Evolutionary conservation across 2,888 invertebrate genomes (phyloP), one percentile per base, ranked within the genome.

Genomic region (Hetaerina titia): DNA sequence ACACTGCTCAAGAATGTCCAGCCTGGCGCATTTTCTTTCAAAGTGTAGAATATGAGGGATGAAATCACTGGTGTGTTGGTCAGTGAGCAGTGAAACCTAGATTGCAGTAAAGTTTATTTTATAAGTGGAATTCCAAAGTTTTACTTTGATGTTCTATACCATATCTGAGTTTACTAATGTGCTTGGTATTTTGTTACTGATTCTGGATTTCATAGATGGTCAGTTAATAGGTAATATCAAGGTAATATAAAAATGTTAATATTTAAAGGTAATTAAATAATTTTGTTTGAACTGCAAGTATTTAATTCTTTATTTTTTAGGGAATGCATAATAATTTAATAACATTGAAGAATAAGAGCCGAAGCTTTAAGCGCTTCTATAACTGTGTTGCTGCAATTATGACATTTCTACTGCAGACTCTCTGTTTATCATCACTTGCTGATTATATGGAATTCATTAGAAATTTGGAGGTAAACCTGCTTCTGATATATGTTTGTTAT

Each of bases 321-420:
- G 98, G 98, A 0, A 97, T 97, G 95, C 98, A 98, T 96, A 98
- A 97, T 96, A 98, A 97, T 95, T 97, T 97, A 95, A 97, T 98
- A 95, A 98, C 98, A 0, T 98, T 98, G 95, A 97, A 98, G 0
- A 97, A 97, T 92, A 98, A 98, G 95, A 97, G 97, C 31, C 97
- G 97, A 22, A 97, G 98, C 96, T 97, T 98, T 96, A 98, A 97
- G 96, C 98, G 98, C 89, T 99, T 99, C 96, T 99, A 98, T 96
- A 98, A 99, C 96, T 98, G 98, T 96, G 98, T 99, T 1, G 98
- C 98, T 0, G 98, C 98, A 60, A 97, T 99, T 87, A 99, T 99
- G 99, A 98, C 99, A 0, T 98, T 98, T 96, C 98, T 99, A 96
- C 97, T 99, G 95, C 99, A 99, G 96, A 98, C 98, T 56, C 96